Evolutionary conservation across 2,113 vertebrate genomes (phyloP).

Genomic region (Cynocephalus volans): DNA sequence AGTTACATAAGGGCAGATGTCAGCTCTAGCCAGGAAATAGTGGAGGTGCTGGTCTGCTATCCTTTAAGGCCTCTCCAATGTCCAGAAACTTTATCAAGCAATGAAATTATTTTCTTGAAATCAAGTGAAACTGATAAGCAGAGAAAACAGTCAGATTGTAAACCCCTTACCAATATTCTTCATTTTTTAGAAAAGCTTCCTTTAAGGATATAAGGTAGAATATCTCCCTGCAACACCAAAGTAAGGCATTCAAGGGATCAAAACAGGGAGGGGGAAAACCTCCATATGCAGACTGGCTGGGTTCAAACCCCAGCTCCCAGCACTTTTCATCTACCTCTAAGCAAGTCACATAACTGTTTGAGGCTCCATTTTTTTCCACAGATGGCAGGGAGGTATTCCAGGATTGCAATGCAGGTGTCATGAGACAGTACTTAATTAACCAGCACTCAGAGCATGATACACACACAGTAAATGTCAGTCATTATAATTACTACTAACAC

Average conservation of each 20-base stretch:
- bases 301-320: background rate
- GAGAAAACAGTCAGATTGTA: background rate
- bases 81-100: background rate
- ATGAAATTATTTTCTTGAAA: constrained; percentile 15
- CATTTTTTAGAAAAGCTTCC: background rate
- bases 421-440: background rate
- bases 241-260: background rate
- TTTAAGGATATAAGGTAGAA: background rate
- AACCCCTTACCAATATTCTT: background rate
- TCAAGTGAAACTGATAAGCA: background rate
- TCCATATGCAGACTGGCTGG: background rate
- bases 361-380: background rate
- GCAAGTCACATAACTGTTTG: background rate
- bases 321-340: background rate
- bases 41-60: background rate
- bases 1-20: background rate
- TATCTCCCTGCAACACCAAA: background rate
- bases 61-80: background rate
- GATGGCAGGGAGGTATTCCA: background rate
- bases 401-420: background rate
- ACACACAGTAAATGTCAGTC: background rate
- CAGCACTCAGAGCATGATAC: background rate
- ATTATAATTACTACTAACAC: background rate
- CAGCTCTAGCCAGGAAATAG: background rate
- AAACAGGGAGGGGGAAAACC: background rate